Evolutionary conservation across 1,140 invertebrate species (phyloP), one percentile per base, ranked within the genome.

Genomic region (Eciton burchellii): DNA sequence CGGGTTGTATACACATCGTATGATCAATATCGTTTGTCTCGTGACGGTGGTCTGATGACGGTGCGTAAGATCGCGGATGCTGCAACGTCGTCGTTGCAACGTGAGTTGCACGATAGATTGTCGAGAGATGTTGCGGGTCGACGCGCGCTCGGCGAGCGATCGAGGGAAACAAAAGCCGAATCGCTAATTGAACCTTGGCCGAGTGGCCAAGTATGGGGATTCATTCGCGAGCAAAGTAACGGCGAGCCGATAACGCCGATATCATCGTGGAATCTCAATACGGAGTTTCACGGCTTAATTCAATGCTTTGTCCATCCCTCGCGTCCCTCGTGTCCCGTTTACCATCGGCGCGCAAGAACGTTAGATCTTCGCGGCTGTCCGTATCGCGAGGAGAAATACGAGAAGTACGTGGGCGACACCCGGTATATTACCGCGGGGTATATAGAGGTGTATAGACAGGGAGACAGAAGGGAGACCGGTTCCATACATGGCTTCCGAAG

Each of bases 401-500:
- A 87, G 66, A n/a, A n/a, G 87, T 88, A 91, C 84, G 90, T 87
- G 87, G 88, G 85, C 90, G 91, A 93, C 93, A 94, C 93, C 93
- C 92, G 92, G 93, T 94, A 94, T 90, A 94, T 92, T 89, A 89
- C n/a, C 52, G 65, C 62, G 56, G 85, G 84, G 88, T 91, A 87
- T 79, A 89, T 84, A 86, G 83, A 83, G 83, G 88, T 89, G 88
- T 91, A 90, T 85, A 90, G 91, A 92, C 90, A 92, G 90, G 90
- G 89, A 88, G 91, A 90, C 91, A 91, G 89, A 90, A 89, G 89
- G 90, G 90, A 89, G 93, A 94, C 93, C 93, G 93, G 93, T 93
- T 94, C 93, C 93, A 92, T 94, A 94, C 93, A 94, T 93, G 93
- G 93, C 92, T 94, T 90, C 92, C 91, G 92, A 92, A 91, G 92